phyloP scores from a whole-genome alignment of 2,888 invertebrate species.

The Apodemia duryi region DNA sequence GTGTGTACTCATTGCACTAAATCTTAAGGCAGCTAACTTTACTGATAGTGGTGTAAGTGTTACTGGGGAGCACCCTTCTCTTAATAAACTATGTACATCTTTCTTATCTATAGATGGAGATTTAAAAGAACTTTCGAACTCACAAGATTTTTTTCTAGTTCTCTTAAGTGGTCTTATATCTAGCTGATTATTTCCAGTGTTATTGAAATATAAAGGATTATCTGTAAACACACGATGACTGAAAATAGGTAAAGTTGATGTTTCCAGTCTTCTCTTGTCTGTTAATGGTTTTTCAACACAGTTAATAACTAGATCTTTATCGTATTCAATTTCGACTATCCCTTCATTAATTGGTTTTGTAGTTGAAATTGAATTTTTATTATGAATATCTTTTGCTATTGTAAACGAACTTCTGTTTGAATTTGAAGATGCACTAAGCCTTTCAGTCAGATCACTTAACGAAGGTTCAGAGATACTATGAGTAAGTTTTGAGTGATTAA shows the following conservation, averaged over 20 bases:
- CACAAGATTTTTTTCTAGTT: constrained; percentile 67
- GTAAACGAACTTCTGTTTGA: constrained; percentile 52
- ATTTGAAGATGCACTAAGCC: constrained; percentile 49
- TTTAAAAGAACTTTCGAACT: constrained; percentile 69
- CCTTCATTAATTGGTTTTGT: constrained; percentile 69
- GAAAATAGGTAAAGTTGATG: constrained; percentile 71
- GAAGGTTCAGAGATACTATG: constrained; percentile 68
- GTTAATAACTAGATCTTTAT: constrained; percentile 61
- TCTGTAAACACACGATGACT: constrained; percentile 71
- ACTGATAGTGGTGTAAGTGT: constrained; percentile 81
- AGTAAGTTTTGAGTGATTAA: constrained; percentile 48
- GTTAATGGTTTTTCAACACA: constrained; percentile 60
- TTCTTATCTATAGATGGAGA: constrained; percentile 65
- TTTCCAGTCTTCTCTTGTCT: constrained; percentile 46
- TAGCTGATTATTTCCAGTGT: constrained; percentile 49
- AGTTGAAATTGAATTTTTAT: constrained; percentile 50
- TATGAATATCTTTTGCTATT: constrained; percentile 40
- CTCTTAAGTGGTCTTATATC: constrained; percentile 64
- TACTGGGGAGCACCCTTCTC: constrained; percentile 69
- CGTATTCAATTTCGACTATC: constrained; percentile 80
- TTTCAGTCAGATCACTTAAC: constrained; percentile 58
- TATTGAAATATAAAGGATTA: constrained; percentile 73
- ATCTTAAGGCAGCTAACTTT: constrained; percentile 78
- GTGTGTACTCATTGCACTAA: constrained; percentile 73
- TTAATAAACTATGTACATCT: constrained; percentile 59